Conservation (phyloP, 2,888 invertebrate genomes). For the Trichogramma evanescens region DNA sequence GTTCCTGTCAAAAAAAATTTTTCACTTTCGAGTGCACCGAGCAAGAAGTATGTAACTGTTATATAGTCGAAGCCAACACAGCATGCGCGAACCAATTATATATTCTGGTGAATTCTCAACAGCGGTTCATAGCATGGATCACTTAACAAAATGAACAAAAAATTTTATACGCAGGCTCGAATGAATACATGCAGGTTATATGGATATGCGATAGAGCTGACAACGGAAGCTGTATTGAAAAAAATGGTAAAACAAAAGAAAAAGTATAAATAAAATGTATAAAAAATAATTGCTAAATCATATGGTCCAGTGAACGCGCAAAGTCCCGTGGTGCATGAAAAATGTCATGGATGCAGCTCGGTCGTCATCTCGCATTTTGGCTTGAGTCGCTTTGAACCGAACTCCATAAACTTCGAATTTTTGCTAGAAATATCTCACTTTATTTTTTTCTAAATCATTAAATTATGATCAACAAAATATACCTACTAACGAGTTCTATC, state of each 20-base stretch:
- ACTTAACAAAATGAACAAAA: slow-evolving; percentile 1
- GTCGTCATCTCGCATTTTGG: slow-evolving; percentile 8
- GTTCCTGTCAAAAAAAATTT: not conserved
- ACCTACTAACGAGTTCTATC: too few species aligned
- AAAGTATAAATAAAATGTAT: not conserved
- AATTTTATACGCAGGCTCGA: slow-evolving; percentile 2
- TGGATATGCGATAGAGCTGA: not conserved
- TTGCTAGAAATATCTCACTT: too few species aligned
- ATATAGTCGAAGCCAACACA: not conserved
- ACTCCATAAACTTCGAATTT: too few species aligned
- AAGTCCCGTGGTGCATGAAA: slow-evolving; percentile 21
- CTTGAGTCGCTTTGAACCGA: too few species aligned
- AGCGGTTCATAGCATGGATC: slow-evolving; percentile 22
- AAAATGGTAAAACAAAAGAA: not conserved
- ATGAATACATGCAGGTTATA: not conserved
- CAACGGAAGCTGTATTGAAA: not conserved
- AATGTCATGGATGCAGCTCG: slow-evolving; percentile 21
- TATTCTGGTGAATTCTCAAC: not conserved
- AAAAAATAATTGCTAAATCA: slow-evolving; percentile 20
- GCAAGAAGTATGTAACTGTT: not conserved
- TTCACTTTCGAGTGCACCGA: not conserved
- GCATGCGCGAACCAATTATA: not conserved
- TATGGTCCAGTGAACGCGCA: slow-evolving; percentile 8
- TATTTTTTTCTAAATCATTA: too few species aligned
- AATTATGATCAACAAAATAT: too few species aligned